Evolutionary conservation across 1,140 invertebrate genomes (phyloP).

Genomic region (Bombus confusus): DNA sequence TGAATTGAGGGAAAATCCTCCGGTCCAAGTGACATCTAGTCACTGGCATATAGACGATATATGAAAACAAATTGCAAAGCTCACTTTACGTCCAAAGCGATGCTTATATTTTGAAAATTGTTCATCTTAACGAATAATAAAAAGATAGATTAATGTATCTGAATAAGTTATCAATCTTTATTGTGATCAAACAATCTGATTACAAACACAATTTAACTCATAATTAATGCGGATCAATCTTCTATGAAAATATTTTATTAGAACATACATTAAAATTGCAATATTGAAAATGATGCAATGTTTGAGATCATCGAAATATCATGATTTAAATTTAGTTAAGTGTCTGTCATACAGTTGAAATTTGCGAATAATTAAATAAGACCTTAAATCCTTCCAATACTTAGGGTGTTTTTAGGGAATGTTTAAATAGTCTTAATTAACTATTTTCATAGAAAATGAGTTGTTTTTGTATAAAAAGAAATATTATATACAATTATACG

Average conservation of each 20-base stretch:
- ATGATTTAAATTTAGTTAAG: slow-evolving; percentile 3
- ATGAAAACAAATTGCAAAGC: slow-evolving; percentile 56
- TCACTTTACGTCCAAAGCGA: slow-evolving; percentile 48
- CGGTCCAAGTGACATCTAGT: slow-evolving; percentile 60
- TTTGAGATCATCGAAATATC: background rate
- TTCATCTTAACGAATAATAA: slow-evolving; percentile 14
- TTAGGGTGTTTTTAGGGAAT: background rate
- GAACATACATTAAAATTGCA: background rate
- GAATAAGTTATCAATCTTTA: slow-evolving; percentile 37
- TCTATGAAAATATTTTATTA: slow-evolving; percentile 1
- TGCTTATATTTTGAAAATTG: slow-evolving; percentile 39
- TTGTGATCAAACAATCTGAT: slow-evolving; percentile 27
- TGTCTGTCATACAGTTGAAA: background rate
- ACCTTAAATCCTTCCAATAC: slow-evolving; percentile 24
- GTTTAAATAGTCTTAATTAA: slow-evolving; percentile 8
- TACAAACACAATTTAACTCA: slow-evolving; percentile 14
- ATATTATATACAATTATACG: slow-evolving; percentile 2
- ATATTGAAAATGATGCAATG: background rate
- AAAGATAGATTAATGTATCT: background rate
- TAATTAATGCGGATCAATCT: slow-evolving; percentile 36
- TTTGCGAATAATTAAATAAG: background rate
- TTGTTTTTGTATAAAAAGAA: slow-evolving; percentile 20
- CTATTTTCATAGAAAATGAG: slow-evolving; percentile 23
- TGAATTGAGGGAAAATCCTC: slow-evolving; percentile 79
- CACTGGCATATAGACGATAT: slow-evolving; percentile 77